These are phyloP conservation scores for Anoplophora glabripennis DNA, from an alignment of 1,140 invertebrate species.

Conservation along the genomic window DNA sequence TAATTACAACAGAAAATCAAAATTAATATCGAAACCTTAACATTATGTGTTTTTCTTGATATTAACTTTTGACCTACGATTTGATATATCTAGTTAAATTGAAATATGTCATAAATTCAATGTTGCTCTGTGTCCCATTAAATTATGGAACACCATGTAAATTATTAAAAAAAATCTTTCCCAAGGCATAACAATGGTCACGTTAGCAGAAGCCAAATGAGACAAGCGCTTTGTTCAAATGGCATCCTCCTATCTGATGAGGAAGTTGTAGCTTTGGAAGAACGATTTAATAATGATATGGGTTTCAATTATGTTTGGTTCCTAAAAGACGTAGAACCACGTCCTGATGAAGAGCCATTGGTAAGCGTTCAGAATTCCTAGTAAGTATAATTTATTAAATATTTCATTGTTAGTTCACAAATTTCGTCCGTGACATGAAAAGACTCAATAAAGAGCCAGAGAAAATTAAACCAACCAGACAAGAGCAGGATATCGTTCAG, in stretches of 20 bases:
- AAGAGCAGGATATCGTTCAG: conserved; percentile 61
- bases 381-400: neutral
- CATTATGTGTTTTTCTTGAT: no score
- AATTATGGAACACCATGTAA: no score
- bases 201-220: conserved; percentile 63
- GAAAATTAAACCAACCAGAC: conserved; percentile 32
- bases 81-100: no score
- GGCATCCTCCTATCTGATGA: conserved; percentile 60
- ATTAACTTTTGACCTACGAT: no score
- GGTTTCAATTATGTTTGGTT: conserved; percentile 69
- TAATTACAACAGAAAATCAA: no score
- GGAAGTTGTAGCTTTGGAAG: conserved; percentile 64
- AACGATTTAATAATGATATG: conserved; percentile 63
- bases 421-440: conserved; percentile 43
- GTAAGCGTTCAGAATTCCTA: conserved; percentile 32
- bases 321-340: conserved; percentile 57
- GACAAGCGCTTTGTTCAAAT: conserved; percentile 61
- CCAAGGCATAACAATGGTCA: conserved; percentile 64
- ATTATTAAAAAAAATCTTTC: no score
- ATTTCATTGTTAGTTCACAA: conserved; percentile 29
- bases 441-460: conserved; percentile 43
- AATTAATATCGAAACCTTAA: no score
- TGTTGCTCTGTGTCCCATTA: no score
- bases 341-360: conserved; percentile 42
- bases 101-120: no score